A percentile compares a stretch with the other conserved stretches of the same genome.
Evolutionary conservation across 2,888 invertebrate species (phyloP).

Genomic region (Rutpela maculata): DNA sequence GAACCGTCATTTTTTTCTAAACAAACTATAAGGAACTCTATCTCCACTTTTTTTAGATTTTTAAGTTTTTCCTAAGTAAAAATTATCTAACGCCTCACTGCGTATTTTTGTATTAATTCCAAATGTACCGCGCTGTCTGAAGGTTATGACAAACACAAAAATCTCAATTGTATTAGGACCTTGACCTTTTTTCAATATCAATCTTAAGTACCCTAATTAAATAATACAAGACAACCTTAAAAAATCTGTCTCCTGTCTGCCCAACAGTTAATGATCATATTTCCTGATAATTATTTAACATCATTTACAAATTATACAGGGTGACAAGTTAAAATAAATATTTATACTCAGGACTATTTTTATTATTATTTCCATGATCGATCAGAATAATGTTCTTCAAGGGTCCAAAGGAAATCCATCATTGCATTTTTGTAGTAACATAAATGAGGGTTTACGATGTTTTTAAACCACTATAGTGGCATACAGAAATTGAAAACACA

Average conservation of each 20-base stretch:
- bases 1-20: no score
- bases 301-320: not conserved
- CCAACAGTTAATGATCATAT: not conserved
- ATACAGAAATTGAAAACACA: not conserved
- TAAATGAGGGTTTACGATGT: no score
- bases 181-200: constrained; percentile 15
- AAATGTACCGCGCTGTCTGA: not conserved
- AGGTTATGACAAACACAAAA: not conserved
- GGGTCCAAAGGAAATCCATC: no score
- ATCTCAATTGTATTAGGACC: constrained; percentile 7
- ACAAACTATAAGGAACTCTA: no score
- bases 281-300: not conserved
- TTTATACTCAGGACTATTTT: no score
- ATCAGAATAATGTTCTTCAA: no score
- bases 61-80: no score
- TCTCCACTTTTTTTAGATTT: no score
- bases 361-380: no score
- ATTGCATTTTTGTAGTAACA: no score
- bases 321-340: not conserved
- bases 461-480: no score
- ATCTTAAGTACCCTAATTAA: constrained; percentile 9
- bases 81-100: not conserved
- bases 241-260: constrained; percentile 14
- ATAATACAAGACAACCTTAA: constrained; percentile 14
- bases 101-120: not conserved